A percentile compares a stretch with the other conserved stretches of the same genome.
phyloP scores from a whole-genome alignment of 2,888 invertebrate genomes.

The Tenthredo notha region DNA sequence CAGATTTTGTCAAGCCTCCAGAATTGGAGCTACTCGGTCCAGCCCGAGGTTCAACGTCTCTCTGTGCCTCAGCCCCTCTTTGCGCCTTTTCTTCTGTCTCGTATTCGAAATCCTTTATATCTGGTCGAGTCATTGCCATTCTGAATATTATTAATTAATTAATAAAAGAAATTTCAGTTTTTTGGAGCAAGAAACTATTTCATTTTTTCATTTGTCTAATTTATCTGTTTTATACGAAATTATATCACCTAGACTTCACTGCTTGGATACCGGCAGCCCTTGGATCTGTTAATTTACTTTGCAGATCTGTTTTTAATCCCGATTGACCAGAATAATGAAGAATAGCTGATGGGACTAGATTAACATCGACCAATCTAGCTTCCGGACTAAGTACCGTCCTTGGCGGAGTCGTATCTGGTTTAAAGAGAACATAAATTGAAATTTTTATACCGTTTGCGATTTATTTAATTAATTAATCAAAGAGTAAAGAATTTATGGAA shows the following conservation, averaged over 20 bases:
- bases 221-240: background rate
- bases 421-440: conserved; percentile 63
- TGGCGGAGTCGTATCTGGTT: conserved; percentile 90
- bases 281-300: conserved; percentile 83
- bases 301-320: conserved; percentile 83
- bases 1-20: background rate
- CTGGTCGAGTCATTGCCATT: conserved; percentile 59
- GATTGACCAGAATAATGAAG: conserved; percentile 82
- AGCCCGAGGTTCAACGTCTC: conserved; percentile 10
- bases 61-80: conserved; percentile 53
- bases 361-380: conserved; percentile 85
- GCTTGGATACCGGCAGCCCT: conserved; percentile 86
- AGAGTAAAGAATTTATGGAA: conserved; percentile 52
- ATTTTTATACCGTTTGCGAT: conserved; percentile 2
- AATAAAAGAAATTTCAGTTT: background rate
- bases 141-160: conserved; percentile 59
- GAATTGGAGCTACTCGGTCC: conserved; percentile 28
- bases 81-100: conserved; percentile 47
- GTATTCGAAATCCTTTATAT: conserved; percentile 51
- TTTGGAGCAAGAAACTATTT: background rate
- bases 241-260: conserved; percentile 83
- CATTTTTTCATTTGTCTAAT: background rate
- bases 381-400: conserved; percentile 84
- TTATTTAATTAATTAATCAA: conserved; percentile 46
- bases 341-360: conserved; percentile 89